Conservation (phyloP, 2,888 invertebrate genomes). For the Drosophila koepferae region DNA sequence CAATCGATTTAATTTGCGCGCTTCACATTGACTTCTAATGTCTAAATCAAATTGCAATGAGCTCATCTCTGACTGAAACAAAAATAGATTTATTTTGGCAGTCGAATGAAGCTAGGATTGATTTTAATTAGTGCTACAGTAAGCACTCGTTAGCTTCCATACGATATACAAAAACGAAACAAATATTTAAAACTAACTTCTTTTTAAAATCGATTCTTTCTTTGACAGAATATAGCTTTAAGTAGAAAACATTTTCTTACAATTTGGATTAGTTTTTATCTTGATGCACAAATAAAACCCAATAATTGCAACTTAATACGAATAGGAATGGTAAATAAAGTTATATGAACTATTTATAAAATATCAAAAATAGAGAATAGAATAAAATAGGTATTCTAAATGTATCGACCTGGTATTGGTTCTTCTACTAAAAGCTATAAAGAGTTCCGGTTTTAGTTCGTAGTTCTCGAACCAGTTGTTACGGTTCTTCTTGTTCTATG, state of each 20-base stretch:
- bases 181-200: too few relatives aligned
- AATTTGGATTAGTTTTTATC: too few relatives aligned
- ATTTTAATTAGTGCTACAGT: not conserved
- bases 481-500: constrained; percentile 1
- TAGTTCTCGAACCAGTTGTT: constrained; percentile 26
- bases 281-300: too few relatives aligned
- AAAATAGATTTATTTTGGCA: constrained; percentile 2
- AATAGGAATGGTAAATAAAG: too few relatives aligned
- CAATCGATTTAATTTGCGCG: constrained; percentile 17
- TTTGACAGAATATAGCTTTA: too few relatives aligned
- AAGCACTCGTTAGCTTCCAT: not conserved
- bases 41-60: constrained; percentile 24
- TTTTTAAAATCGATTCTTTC: too few relatives aligned
- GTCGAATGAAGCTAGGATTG: not conserved
- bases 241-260: too few relatives aligned
- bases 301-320: too few relatives aligned
- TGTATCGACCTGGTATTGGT: not conserved
- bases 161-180: not conserved
- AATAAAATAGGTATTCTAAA: not conserved
- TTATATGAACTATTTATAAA: not conserved
- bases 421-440: not conserved
- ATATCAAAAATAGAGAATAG: not conserved
- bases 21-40: constrained; percentile 15
- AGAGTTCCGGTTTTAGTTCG: not conserved
- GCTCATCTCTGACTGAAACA: constrained; percentile 23